Conservation (phyloP, 2,113 vertebrate species). For the Fregata magnificens region DNA sequence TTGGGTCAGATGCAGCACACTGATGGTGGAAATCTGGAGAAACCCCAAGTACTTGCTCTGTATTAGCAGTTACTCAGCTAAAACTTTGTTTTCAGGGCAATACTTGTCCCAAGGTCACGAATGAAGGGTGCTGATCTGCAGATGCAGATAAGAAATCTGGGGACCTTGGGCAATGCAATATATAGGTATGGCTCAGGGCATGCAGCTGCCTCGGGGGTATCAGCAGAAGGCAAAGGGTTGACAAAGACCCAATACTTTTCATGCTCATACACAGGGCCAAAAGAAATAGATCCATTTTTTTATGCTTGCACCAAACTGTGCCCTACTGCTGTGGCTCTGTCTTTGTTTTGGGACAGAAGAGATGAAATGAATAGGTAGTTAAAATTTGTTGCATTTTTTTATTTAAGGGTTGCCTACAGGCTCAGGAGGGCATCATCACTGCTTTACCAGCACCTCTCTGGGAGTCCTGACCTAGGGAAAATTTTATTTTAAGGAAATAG, state of each 20-base stretch:
- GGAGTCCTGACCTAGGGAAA: background rate
- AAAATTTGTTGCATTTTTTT: background rate
- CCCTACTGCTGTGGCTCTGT: background rate
- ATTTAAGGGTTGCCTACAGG: background rate
- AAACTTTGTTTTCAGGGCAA: background rate
- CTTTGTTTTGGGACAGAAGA: background rate
- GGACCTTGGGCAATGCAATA: background rate
- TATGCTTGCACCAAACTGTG: background rate
- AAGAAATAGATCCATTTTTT: rapidly evolving
- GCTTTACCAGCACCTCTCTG: background rate
- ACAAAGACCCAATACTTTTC: background rate
- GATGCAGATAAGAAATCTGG: background rate
- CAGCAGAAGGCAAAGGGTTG: background rate
- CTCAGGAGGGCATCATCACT: background rate
- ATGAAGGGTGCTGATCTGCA: background rate
- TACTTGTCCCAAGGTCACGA: no score
- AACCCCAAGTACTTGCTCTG: background rate
- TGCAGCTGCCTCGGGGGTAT: background rate
- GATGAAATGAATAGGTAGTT: background rate
- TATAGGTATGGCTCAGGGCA: background rate
- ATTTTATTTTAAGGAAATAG: background rate
- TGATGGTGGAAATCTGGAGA: background rate
- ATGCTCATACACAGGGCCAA: background rate
- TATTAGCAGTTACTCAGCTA: background rate
- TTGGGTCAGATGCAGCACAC: background rate